A percentile compares a stretch with the other conserved stretches of the same genome.
phyloP scores from a whole-genome alignment of 1,140 invertebrate species.

The Scaptomyza graminum region DNA sequence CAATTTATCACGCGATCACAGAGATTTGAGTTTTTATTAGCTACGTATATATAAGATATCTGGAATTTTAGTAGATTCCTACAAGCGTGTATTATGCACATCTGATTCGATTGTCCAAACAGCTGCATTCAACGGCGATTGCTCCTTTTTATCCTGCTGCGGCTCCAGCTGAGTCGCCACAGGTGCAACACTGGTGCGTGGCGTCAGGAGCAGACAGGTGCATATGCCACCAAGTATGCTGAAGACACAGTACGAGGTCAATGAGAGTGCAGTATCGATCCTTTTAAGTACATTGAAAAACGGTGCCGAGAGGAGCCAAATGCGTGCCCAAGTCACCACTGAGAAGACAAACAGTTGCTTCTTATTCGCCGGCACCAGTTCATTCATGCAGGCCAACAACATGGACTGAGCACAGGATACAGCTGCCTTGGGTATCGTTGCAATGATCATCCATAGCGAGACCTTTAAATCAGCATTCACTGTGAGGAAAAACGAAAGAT shows the following conservation, averaged over 20 bases:
- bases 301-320: constrained; percentile 76
- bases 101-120: constrained; percentile 76
- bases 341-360: constrained; percentile 77
- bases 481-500: constrained; percentile 2
- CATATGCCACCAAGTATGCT: constrained; percentile 78
- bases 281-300: constrained; percentile 79
- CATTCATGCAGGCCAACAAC: constrained; percentile 77
- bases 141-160: constrained; percentile 58
- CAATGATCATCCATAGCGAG: constrained; percentile 79
- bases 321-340: constrained; percentile 75
- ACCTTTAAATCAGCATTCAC: constrained; percentile 77
- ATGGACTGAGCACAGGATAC: constrained; percentile 80
- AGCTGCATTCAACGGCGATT: constrained; percentile 63
- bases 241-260: constrained; percentile 72
- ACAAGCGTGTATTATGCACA: constrained; percentile 74
- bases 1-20: constrained; percentile 51
- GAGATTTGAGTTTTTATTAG: constrained; percentile 61
- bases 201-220: constrained; percentile 70
- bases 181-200: constrained; percentile 46
- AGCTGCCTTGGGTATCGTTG: constrained; percentile 73
- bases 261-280: constrained; percentile 70
- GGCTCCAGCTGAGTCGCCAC: constrained; percentile 30
- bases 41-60: constrained; percentile 10
- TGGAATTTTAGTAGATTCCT: not conserved
- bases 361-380: constrained; percentile 73